These are phyloP conservation scores for Alectura lathami DNA, from an alignment of 2,113 vertebrate genomes.

Conservation along the genomic window DNA sequence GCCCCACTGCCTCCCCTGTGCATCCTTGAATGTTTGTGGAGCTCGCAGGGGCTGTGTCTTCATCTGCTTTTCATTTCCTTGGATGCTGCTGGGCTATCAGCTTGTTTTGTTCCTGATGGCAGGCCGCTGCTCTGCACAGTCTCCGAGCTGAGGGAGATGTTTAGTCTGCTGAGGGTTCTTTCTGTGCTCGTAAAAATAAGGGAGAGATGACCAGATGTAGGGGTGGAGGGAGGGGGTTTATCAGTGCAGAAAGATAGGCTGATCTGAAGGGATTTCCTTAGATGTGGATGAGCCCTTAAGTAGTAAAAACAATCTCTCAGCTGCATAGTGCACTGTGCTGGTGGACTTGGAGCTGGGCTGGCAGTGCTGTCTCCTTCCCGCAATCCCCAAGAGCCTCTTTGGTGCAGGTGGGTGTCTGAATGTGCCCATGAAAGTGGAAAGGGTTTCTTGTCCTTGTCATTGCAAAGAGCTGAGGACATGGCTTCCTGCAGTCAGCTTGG, in stretches of 20 bases:
- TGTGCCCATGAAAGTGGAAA: background rate
- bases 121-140: background rate
- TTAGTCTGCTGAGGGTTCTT: background rate
- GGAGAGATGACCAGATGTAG: background rate
- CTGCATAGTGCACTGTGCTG: background rate
- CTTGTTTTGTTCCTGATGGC: conserved; percentile 11
- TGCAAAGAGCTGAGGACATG: background rate
- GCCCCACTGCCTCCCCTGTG: background rate
- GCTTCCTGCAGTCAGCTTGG: rapidly evolving
- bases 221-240: background rate
- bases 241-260: background rate
- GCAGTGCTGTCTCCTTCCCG: background rate
- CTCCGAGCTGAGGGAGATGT: background rate
- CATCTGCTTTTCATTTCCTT: conserved; percentile 58
- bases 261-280: background rate
- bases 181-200: background rate
- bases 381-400: rapidly evolving
- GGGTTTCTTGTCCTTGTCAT: background rate
- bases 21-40: background rate
- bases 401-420: background rate
- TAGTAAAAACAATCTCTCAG: conserved; percentile 32
- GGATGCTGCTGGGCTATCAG: background rate
- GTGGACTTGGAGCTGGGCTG: background rate
- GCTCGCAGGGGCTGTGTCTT: background rate
- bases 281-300: conserved; percentile 4